Conservation (phyloP, 2,797 vertebrate species). For the Antennarius maculatus region DNA sequence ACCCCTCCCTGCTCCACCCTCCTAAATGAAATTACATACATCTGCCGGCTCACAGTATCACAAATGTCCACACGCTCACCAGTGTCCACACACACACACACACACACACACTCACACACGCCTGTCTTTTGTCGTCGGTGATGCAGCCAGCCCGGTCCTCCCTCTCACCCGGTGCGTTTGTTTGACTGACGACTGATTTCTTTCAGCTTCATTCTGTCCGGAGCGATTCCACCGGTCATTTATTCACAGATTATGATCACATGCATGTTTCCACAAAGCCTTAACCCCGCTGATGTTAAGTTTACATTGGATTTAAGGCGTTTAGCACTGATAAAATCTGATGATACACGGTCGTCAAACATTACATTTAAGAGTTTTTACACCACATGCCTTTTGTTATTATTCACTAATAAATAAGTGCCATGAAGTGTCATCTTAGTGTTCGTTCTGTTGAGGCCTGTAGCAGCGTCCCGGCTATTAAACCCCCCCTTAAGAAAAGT, state of each 20-base stretch:
- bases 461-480: constrained; percentile 58
- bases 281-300: neutral
- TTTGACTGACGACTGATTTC: constrained; percentile 8
- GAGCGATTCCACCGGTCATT: constrained; percentile 4
- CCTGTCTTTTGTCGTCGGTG: constrained; percentile 61
- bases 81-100: constrained; percentile 29
- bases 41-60: constrained; percentile 88
- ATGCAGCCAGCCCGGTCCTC: constrained; percentile 70
- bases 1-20: constrained; percentile 37
- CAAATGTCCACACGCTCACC: constrained; percentile 71
- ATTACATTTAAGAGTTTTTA: neutral
- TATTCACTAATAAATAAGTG: constrained; percentile 45
- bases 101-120: constrained; percentile 59
- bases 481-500: constrained; percentile 48
- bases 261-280: neutral
- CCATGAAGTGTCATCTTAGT: constrained; percentile 47
- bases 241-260: constrained; percentile 13
- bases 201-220: constrained; percentile 2
- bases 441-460: constrained; percentile 67
- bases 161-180: constrained; percentile 13
- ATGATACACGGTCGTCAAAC: neutral
- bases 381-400: neutral
- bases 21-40: constrained; percentile 89
- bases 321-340: neutral
- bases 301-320: neutral